Evolutionary conservation across 2,797 vertebrate species (phyloP), one percentile per base, ranked within the genome.

Genomic region (Melanotaenia boesemani): DNA sequence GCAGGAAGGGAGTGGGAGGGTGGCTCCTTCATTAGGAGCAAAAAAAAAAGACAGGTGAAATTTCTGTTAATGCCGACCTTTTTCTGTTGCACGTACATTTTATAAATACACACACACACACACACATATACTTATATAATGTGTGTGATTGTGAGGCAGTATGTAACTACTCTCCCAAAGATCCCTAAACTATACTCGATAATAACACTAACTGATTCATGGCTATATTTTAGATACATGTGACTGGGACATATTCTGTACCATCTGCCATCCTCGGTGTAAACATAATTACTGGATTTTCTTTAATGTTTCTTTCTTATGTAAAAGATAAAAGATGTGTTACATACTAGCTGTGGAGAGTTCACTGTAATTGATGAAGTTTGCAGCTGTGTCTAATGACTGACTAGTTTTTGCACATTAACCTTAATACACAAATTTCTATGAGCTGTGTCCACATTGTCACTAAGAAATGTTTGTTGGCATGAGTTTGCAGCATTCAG

Each of bases 131-230:
- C 22, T 1, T 54, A 13, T 26, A 15, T n/a, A 4, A 7, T 18
- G 5, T 48, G 16, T 54, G 10, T 26, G 4, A 54, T 54, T 55
- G 72, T 64, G 75, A 85, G 83, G 83, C 82, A 77, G 84, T 90
- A 86, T 84, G 84, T 85, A 84, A 84, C 58, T 16, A 28, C 75
- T 76, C 60, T 86, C 75, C 77, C 80, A 86, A 87, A 88, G 81
- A 90, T 72, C 70, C 74, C 63, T 88, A 30, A 77, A 80, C 76
- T 79, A 84, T 71, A 76, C 30, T 69, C 63, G 65, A 59, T 75
- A 75, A 81, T 65, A 79, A 86, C 63, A 85, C 76, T 85, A 80
- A 75, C 56, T 78, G 60, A 81, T 75, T 79, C 85, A 77, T 75
- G 63, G 71, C 75, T 81, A 74, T 87, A 26, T 26, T n/a, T 50